Conservation (phyloP, 2,888 invertebrate genomes). For the Apoderus coryli region DNA sequence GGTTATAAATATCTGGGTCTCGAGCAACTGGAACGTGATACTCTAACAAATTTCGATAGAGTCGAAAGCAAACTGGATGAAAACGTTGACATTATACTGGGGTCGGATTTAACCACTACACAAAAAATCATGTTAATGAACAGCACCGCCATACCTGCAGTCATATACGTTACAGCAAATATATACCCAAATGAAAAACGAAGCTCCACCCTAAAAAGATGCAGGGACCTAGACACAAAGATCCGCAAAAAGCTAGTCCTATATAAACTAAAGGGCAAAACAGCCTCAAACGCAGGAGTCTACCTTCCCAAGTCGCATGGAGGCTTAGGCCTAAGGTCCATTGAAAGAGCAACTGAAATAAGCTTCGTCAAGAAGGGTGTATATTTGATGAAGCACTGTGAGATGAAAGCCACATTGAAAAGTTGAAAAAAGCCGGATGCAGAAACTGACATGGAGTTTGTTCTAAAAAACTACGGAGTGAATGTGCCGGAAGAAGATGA, state of each 20-base stretch:
- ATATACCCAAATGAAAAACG: conserved; percentile 7
- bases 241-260: not conserved
- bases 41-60: no score
- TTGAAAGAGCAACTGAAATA: no score
- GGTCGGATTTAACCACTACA: conserved; percentile 8
- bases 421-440: conserved; percentile 7
- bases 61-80: no score
- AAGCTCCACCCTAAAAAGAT: conserved; percentile 8
- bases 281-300: conserved; percentile 6
- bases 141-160: conserved; percentile 4
- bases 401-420: no score
- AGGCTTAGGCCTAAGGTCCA: conserved; percentile 5
- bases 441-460: conserved; percentile 9
- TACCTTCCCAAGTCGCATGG: conserved; percentile 3
- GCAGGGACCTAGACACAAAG: not conserved
- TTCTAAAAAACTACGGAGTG: conserved; percentile 2
- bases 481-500: not conserved
- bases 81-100: conserved; percentile 6
- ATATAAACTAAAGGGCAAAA: conserved; percentile 7
- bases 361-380: conserved; percentile 7
- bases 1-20: no score
- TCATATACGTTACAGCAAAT: conserved; percentile 7
- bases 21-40: no score
- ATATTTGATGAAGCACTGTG: no score
- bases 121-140: conserved; percentile 10